Base-by-base conservation (phyloP, 1,140 invertebrate species). In the Drosophila paulistorum region DNA sequence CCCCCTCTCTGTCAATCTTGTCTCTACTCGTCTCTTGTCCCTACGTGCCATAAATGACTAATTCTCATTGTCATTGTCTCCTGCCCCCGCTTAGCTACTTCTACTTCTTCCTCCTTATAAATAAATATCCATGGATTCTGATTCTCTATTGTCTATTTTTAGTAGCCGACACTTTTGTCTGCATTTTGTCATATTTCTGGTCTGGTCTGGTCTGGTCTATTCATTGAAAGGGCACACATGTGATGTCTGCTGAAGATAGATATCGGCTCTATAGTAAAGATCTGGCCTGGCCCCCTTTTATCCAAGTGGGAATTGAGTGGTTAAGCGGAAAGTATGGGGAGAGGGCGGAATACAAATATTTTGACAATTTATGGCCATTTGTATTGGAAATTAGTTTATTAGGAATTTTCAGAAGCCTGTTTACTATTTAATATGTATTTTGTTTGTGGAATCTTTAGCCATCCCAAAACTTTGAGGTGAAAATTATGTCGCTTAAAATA, bases 1-100 rank as follows among this genome's bases (percentile, higher is more conserved):
- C 9, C 20, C 11, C 17, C 7, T 9, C 54, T 26, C 37, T 37
- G 23, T 26, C 14, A 10, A 9, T 37, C 41, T 13, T 54, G 2
- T 10, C 14, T 37, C 11, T 30, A 42, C 45, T 33, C 14, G n/a
- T 48, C 13, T 48, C 61, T 45, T 17, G 17, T 35, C 10, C 57
- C 62, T 79, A 87, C 83, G 82, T 86, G 82, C 75, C 79, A 83
- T 83, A 86, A 87, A 79, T 86, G 83, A 83, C 79, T 87, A 79
- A 86, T 86, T 86, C 17, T 51, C 83, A 87, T 79, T 42, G 17
- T 59, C 51, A 62, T 58, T 55, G 42, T 63, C 55, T 23, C 17
- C 13, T 57, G 35, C 35, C 66, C 72, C 37, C 30, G 23, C 57
- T 33, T 51, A 14, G 45, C 9, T 51, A 2, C 45, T 20, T 11